Evolutionary conservation across 2,888 invertebrate genomes (phyloP).

Genomic region (Dascillus cervinus): DNA sequence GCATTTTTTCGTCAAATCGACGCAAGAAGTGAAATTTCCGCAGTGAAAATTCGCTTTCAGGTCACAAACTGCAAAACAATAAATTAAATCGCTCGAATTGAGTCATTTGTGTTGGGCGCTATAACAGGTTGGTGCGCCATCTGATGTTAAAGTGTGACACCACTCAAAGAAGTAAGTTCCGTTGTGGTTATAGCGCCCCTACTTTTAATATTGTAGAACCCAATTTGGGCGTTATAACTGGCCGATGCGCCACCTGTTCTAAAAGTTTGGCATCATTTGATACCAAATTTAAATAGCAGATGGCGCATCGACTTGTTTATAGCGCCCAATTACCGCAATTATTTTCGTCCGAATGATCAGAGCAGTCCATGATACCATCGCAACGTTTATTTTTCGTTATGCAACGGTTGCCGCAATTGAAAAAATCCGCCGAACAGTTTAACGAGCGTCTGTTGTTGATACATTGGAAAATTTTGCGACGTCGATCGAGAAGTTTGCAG

Average conservation of each 20-base stretch:
- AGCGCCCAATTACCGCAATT: conserved; percentile 59
- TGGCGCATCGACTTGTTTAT: too few species aligned
- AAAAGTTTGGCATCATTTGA: too few species aligned
- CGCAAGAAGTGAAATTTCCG: conserved; percentile 65
- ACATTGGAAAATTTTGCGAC: conserved; percentile 46
- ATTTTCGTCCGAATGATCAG: conserved; percentile 65
- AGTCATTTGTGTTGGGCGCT: too few species aligned
- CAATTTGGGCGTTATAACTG: too few species aligned
- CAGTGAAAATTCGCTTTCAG: conserved; percentile 62
- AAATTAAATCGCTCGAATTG: conserved; percentile 3
- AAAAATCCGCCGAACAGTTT: conserved; percentile 56
- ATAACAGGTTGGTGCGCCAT: too few species aligned
- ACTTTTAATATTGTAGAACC: too few species aligned
- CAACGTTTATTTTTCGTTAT: conserved; percentile 57
- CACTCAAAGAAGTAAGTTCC: too few species aligned
- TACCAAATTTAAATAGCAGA: too few species aligned
- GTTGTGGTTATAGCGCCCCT: too few species aligned
- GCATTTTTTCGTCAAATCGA: conserved; percentile 59
- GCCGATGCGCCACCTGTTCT: too few species aligned
- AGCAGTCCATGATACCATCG: conserved; percentile 67
- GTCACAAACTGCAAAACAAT: conserved; percentile 54
- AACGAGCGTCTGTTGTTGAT: conserved; percentile 50
- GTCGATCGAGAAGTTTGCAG: conserved; percentile 53
- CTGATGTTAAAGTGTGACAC: too few species aligned
- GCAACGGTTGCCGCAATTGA: conserved; percentile 68